phyloP scores from a whole-genome alignment of 2,888 invertebrate genomes.

The Trichopria drosophilae region DNA sequence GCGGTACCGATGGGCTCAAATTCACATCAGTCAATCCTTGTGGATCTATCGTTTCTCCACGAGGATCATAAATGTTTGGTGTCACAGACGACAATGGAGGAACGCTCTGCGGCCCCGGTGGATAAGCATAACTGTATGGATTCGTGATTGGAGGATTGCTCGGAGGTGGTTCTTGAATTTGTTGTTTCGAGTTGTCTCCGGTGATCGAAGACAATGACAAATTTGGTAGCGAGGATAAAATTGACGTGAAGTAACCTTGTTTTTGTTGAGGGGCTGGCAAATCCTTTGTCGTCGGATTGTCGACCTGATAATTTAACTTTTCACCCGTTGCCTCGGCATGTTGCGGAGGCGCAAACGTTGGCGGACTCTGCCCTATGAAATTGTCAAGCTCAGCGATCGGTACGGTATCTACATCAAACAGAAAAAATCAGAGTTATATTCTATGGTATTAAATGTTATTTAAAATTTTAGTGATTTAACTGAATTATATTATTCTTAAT shows the following conservation, averaged over 20 bases:
- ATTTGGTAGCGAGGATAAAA: constrained; percentile 52
- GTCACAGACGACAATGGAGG: constrained; percentile 3
- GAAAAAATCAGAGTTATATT: background rate
- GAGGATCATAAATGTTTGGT: background rate
- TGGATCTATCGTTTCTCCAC: constrained; percentile 19
- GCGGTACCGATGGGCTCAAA: constrained; percentile 7
- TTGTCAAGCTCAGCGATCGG: constrained; percentile 40
- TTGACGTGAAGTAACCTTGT: constrained; percentile 52
- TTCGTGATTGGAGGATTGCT: background rate
- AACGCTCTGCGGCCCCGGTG: constrained; percentile 12
- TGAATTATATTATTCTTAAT: too few species aligned
- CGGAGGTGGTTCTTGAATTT: background rate
- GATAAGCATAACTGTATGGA: too few species aligned
- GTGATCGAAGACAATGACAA: constrained; percentile 49
- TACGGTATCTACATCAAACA: constrained; percentile 7
- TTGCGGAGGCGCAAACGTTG: constrained; percentile 12
- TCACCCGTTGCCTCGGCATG: too few species aligned
- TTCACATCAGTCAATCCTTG: constrained; percentile 22
- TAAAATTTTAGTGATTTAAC: too few species aligned
- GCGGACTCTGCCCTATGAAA: constrained; percentile 45
- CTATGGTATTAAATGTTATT: background rate
- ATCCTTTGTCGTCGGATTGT: constrained; percentile 29
- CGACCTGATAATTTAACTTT: too few species aligned
- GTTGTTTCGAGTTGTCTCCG: constrained; percentile 33
- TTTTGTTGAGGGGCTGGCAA: constrained; percentile 31